phyloP scores from a whole-genome alignment of 2,888 invertebrate genomes.

The Agrilus cyanescens region DNA sequence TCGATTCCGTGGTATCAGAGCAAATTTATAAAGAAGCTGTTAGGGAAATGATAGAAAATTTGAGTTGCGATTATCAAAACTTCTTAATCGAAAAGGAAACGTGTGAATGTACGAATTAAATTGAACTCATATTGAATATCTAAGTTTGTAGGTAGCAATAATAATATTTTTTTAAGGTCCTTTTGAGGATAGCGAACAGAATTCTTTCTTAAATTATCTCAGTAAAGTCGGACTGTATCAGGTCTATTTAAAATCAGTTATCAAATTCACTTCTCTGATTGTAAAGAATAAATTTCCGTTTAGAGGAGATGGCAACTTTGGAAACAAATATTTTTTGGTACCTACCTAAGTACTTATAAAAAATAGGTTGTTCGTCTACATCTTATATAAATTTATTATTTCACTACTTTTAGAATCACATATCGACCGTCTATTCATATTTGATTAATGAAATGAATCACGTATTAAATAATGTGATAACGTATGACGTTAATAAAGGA shows the following conservation, averaged over 20 bases:
- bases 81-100: constrained; percentile 17
- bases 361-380: too few species aligned
- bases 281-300: constrained; percentile 20
- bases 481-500: constrained; percentile 9
- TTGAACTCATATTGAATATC: not conserved
- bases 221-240: constrained; percentile 20
- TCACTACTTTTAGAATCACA: constrained; percentile 13
- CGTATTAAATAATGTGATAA: constrained; percentile 21
- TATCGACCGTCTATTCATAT: constrained; percentile 25
- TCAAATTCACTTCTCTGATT: constrained; percentile 21
- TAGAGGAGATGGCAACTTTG: constrained; percentile 11
- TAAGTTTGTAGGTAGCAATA: not conserved
- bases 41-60: constrained; percentile 21
- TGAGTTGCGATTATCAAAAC: constrained; percentile 24
- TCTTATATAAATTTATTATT: not conserved
- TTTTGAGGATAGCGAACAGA: not conserved
- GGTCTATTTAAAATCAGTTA: constrained; percentile 24
- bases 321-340: constrained; percentile 17
- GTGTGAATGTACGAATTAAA: constrained; percentile 15
- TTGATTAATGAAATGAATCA: constrained; percentile 26
- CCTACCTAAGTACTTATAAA: not conserved
- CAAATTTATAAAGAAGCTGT: constrained; percentile 26
- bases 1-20: constrained; percentile 22
- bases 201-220: constrained; percentile 15
- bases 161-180: not conserved